Evolutionary conservation across 2,113 vertebrate genomes (phyloP).

Genomic region (Clarias magur): DNA sequence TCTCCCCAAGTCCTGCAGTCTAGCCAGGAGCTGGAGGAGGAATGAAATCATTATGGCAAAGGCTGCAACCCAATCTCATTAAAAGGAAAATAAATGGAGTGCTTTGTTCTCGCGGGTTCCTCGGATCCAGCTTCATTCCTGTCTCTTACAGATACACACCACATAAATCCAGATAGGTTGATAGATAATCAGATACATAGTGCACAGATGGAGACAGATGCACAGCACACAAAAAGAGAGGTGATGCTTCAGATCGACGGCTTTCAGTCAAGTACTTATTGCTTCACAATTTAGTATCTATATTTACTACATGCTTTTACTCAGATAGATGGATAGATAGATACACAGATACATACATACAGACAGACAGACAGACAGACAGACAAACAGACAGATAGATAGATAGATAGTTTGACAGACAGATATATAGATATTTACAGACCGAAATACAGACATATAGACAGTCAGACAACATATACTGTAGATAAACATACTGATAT

Average conservation of each 20-base stretch:
- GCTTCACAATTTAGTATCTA: background rate
- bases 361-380: background rate
- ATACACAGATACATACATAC: background rate
- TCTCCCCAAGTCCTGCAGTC: background rate
- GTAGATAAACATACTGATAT: background rate
- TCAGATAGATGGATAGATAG: background rate
- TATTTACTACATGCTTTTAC: background rate
- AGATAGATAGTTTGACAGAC: background rate
- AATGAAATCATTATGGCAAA: constrained; percentile 49
- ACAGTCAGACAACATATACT: constrained; percentile 4
- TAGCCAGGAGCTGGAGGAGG: constrained; percentile 38
- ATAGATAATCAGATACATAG: background rate
- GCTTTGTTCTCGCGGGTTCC: constrained; percentile 45
- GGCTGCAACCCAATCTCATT: constrained; percentile 50
- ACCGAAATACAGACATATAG: background rate
- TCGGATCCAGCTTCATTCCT: constrained; percentile 44
- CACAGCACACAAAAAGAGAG: background rate
- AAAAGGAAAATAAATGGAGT: constrained; percentile 51
- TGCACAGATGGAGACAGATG: background rate
- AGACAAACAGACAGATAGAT: background rate
- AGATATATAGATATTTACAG: background rate
- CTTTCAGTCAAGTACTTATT: background rate
- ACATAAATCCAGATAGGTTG: background rate
- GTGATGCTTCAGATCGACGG: background rate
- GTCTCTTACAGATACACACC: background rate